These are phyloP conservation scores for Panurus biarmicus DNA, from an alignment of 2,113 vertebrate species.

Conservation along the genomic window DNA sequence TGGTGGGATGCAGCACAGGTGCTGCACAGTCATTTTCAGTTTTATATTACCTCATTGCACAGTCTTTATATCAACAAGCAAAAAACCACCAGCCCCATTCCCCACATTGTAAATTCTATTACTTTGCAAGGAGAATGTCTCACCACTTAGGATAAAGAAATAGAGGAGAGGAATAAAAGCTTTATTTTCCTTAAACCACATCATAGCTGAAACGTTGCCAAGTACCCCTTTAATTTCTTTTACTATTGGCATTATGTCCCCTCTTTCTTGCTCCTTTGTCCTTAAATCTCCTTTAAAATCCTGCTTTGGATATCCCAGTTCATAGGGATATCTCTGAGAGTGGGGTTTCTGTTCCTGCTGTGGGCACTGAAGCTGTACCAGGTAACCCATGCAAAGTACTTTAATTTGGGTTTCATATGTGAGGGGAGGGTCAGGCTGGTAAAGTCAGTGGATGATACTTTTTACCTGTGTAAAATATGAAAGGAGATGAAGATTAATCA, in stretches of 20 bases:
- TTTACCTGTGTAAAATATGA: background rate
- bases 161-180: background rate
- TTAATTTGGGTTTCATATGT: background rate
- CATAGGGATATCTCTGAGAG: background rate
- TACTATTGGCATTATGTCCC: background rate
- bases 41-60: background rate
- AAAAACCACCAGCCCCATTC: background rate
- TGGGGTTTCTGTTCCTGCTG: background rate
- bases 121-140: background rate
- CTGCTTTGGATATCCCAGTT: background rate
- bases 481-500: background rate
- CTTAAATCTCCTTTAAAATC: background rate
- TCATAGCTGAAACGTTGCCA: background rate
- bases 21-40: background rate
- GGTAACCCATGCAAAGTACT: background rate
- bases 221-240: background rate
- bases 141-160: background rate
- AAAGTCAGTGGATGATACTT: background rate
- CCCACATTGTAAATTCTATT: background rate
- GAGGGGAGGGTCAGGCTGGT: background rate
- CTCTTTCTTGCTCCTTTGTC: background rate
- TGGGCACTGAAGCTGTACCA: background rate
- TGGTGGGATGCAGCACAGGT: background rate
- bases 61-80: background rate
- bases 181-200: background rate